Conservation (phyloP, 2,888 invertebrate genomes). For the Drepanosiphum platanoidis region DNA sequence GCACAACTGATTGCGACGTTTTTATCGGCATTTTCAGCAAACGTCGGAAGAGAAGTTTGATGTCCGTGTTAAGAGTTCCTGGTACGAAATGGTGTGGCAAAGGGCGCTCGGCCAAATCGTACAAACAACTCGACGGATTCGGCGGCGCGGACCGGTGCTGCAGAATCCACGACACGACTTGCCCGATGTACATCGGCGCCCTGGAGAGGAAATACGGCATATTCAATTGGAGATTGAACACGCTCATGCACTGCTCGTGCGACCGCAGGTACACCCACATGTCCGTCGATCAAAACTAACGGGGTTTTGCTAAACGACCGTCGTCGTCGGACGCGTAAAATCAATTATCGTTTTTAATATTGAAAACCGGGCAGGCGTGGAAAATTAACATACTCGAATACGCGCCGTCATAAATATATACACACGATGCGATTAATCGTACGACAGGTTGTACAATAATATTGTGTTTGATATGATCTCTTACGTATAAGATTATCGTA, state of each 20-base stretch:
- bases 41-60: slow-evolving; percentile 50
- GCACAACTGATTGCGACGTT: too few species aligned
- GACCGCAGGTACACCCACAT: slow-evolving; percentile 79
- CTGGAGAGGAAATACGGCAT: slow-evolving; percentile 85
- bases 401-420: background rate
- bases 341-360: background rate
- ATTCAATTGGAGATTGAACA: slow-evolving; percentile 90
- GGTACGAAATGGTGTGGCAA: slow-evolving; percentile 96
- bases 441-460: background rate
- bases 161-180: slow-evolving; percentile 84
- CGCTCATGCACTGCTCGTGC: slow-evolving; percentile 91
- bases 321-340: background rate
- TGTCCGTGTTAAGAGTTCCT: slow-evolving; percentile 77
- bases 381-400: background rate
- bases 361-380: background rate
- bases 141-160: slow-evolving; percentile 85
- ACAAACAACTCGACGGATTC: slow-evolving; percentile 85
- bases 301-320: background rate
- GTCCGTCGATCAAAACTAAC: background rate
- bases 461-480: background rate
- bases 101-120: slow-evolving; percentile 82
- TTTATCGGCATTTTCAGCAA: slow-evolving; percentile 13
- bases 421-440: background rate
- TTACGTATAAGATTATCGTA: too few species aligned
- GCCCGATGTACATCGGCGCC: slow-evolving; percentile 84